These are phyloP conservation scores for Brachyhypopomus gauderio DNA, from an alignment of 2,113 vertebrate genomes.

Conservation along the genomic window DNA sequence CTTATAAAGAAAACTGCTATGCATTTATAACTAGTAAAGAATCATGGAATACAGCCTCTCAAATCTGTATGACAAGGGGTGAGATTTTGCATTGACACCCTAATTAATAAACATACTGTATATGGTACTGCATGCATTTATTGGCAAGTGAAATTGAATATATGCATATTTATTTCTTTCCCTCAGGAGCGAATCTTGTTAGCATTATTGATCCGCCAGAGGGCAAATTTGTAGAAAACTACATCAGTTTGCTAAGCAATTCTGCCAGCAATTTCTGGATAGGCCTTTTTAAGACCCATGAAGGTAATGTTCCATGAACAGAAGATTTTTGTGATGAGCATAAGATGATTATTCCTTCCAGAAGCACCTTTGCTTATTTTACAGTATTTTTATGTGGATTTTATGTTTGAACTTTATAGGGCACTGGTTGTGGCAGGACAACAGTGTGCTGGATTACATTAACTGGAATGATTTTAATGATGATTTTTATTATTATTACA, in stretches of 20 bases:
- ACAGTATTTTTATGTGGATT: background rate
- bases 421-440: conserved; percentile 85
- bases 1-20: conserved; percentile 86
- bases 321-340: background rate
- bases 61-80: conserved; percentile 83
- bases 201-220: conserved; percentile 80
- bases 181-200: conserved; percentile 71
- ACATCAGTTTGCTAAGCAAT: conserved; percentile 48
- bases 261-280: conserved; percentile 63
- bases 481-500: conserved; percentile 31
- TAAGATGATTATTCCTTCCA: background rate
- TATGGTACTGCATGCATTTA: too few species aligned
- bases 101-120: too few species aligned
- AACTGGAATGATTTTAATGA: conserved; percentile 77
- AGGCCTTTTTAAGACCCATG: conserved; percentile 65
- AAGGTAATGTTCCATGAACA: conserved; percentile 55
- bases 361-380: background rate
- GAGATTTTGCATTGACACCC: background rate
- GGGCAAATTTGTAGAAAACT: conserved; percentile 77
- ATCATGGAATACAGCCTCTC: conserved; percentile 85
- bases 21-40: conserved; percentile 73
- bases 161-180: background rate
- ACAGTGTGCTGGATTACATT: conserved; percentile 78
- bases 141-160: too few species aligned
- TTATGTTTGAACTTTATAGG: conserved; percentile 62